phyloP scores from a whole-genome alignment of 35 echinoderm and acorn worm genomes.

The Apostichopus californicus region DNA sequence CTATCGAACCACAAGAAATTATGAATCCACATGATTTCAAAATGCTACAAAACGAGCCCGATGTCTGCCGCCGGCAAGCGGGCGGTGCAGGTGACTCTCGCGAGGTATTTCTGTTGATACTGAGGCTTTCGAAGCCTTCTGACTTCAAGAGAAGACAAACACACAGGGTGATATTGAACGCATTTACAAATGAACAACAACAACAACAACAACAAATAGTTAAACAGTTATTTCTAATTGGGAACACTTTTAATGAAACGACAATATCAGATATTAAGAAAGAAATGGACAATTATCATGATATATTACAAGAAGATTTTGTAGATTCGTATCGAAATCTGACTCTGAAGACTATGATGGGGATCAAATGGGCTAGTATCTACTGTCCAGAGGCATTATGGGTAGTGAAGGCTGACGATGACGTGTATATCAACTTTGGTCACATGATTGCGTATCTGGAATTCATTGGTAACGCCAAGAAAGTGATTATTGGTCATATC shows the following conservation, averaged over 20 bases:
- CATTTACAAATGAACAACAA: too few species aligned
- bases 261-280: neutral
- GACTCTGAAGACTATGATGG: slow-evolving; percentile 60
- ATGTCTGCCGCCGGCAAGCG: too few species aligned
- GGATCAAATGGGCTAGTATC: slow-evolving; percentile 52
- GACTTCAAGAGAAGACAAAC: too few species aligned
- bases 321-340: slow-evolving; percentile 51
- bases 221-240: neutral
- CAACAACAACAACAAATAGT: neutral
- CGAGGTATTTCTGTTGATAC: too few species aligned
- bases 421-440: slow-evolving; percentile 41
- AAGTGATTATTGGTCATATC: neutral
- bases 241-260: neutral
- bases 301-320: slow-evolving; percentile 57
- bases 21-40: too few species aligned
- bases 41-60: too few species aligned
- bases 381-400: slow-evolving; percentile 43
- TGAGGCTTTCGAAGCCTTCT: too few species aligned
- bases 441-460: slow-evolving; percentile 3
- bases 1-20: too few species aligned
- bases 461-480: neutral
- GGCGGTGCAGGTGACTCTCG: too few species aligned
- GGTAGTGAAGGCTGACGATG: slow-evolving; percentile 58
- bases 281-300: slow-evolving; percentile 21
- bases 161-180: too few species aligned